Conservation (phyloP, 2,113 vertebrate species). For the Scatophagus argus region DNA sequence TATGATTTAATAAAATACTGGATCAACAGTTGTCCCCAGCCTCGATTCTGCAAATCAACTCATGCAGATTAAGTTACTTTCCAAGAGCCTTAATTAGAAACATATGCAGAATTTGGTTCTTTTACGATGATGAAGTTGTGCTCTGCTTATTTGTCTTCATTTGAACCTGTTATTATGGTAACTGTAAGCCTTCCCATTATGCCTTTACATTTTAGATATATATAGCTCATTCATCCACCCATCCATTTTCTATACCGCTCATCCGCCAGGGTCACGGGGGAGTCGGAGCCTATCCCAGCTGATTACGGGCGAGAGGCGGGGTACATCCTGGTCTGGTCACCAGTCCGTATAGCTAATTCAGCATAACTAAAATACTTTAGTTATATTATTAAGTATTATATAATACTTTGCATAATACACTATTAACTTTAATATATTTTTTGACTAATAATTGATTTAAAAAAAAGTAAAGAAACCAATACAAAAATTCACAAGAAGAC, state of each 20-base stretch:
- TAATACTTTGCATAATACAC: too few species aligned
- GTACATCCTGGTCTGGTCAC: too few species aligned
- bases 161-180: slow-evolving; percentile 62
- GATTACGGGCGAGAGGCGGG: too few species aligned
- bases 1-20: background rate
- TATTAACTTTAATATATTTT: too few species aligned
- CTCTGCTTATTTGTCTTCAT: slow-evolving; percentile 49
- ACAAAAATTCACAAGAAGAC: background rate
- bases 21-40: background rate
- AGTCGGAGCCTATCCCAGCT: too few species aligned
- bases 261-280: too few species aligned
- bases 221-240: too few species aligned
- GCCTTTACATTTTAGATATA: background rate
- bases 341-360: background rate
- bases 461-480: background rate
- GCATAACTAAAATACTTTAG: background rate
- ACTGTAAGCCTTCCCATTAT: background rate
- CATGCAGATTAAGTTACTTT: slow-evolving; percentile 3
- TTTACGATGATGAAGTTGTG: slow-evolving; percentile 23
- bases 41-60: slow-evolving; percentile 21
- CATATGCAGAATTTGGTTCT: background rate
- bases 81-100: background rate
- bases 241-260: too few species aligned
- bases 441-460: too few species aligned
- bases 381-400: too few species aligned